Base-by-base conservation (phyloP, 2,113 vertebrate species). In the Micronycteris hirsuta region DNA sequence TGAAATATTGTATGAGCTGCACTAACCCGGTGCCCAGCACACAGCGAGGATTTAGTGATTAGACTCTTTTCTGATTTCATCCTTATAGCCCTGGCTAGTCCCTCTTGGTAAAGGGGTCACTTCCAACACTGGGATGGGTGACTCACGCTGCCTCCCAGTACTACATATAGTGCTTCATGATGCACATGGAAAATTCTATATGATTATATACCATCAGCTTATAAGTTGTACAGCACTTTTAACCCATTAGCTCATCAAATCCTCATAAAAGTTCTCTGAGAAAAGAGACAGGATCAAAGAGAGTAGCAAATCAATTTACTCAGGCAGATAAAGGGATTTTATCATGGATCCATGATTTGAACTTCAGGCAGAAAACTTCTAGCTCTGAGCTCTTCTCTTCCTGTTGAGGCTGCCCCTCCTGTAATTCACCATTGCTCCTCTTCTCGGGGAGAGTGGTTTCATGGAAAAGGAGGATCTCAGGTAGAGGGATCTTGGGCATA, bases 231-330 rank as follows among this genome's bases (percentile, higher is more conserved):
- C 95, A 89, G 67, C 28, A 61, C 52, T 43, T 52, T 83, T 52
- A 74, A 86, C 81, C 54, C n/a, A 73, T 91, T 71, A 90, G 67
- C 26, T 88, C 87, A 68, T 74, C 78, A 82, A 86, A 92, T 85
- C 36, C 76, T 85, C 54, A n/a, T 86, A 36, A 54, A 94, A 58
- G 12, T 84, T 95, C 83, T 93, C 4, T 61, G 77, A 82, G 63
- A 87, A 85, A 94, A 94, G 88, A 92, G 54, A 52, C 26, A 87
- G 49, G 73, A 36, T 86, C 49, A 74, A 78, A 91, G 70, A 54
- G 78, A 95, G 41, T 49, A 76, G 78, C 38, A n/a, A 76, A 43
- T 93, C 41, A 65, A 36, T 82, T 83, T 77, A 68, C 19, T 28
- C n/a, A 14, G 77, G 76, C 19, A 70, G 54, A 61, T 71, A 41